Evolutionary conservation across 2,797 vertebrate species (phyloP).

Genomic region (Falco naumanni): DNA sequence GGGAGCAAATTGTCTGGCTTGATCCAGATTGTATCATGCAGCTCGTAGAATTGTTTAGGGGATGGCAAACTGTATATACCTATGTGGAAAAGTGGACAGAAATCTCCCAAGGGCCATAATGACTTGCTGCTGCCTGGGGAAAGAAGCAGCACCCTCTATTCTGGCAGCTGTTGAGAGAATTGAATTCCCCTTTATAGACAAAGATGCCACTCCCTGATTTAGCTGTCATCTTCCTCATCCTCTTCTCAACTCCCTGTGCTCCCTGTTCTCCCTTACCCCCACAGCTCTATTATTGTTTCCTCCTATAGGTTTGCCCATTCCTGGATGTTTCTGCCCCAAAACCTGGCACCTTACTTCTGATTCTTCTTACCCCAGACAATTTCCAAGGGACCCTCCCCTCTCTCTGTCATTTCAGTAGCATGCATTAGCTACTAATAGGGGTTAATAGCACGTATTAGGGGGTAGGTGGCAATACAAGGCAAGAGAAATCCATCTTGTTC

Average conservation of each 20-base stretch:
- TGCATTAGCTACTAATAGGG: not conserved
- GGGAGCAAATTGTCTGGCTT: not conserved
- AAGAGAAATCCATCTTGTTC: not conserved
- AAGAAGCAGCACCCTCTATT: not conserved
- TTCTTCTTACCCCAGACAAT: not conserved
- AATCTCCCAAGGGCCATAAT: not conserved
- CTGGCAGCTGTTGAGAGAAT: not conserved
- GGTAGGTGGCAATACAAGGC: not conserved
- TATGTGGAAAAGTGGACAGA: not conserved
- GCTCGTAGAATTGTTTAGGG: not conserved
- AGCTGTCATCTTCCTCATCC: not conserved
- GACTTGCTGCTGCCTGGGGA: not conserved
- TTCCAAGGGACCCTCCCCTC: not conserved
- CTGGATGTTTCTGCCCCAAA: not conserved
- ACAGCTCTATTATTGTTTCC: not conserved
- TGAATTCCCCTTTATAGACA: not conserved
- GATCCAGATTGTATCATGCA: not conserved
- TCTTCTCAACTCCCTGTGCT: not conserved
- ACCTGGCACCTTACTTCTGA: not conserved
- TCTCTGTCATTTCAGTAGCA: not conserved
- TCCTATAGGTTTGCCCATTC: not conserved
- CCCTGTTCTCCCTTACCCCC: not conserved
- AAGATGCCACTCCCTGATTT: not conserved
- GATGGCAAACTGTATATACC: accelerated
- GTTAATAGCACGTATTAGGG: no score